A percentile compares a stretch with the other conserved stretches of the same genome.
Evolutionary conservation across 1,140 invertebrate genomes (phyloP).

Genomic region (Cyclargus thomasi): DNA sequence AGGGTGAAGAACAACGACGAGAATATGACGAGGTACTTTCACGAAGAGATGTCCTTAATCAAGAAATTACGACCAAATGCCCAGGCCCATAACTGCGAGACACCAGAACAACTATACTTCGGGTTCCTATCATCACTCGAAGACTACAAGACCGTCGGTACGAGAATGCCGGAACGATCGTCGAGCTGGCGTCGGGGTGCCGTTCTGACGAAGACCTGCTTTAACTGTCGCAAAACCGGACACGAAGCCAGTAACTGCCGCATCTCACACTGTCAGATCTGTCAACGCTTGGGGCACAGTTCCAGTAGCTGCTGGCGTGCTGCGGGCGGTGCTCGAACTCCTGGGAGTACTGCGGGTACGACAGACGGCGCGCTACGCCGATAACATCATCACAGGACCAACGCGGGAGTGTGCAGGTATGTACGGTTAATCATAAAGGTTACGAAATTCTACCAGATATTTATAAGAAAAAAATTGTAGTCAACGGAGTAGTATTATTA

Average conservation of each 20-base stretch:
- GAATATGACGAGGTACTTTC: constrained; percentile 39
- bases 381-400: not conserved
- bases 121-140: constrained; percentile 21
- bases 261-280: not conserved
- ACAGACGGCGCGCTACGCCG: too few relatives aligned
- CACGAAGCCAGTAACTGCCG: constrained; percentile 15
- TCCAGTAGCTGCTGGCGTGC: not conserved
- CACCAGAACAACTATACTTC: constrained; percentile 20
- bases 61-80: constrained; percentile 35
- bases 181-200: constrained; percentile 1
- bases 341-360: not conserved
- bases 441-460: not conserved
- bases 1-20: constrained; percentile 28
- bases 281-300: constrained; percentile 8
- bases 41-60: constrained; percentile 35
- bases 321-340: not conserved
- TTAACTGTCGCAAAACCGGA: not conserved
- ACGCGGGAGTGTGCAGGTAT: not conserved
- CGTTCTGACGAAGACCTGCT: not conserved
- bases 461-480: not conserved
- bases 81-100: constrained; percentile 15
- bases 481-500: not conserved
- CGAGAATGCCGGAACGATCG: not conserved
- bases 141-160: constrained; percentile 11
- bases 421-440: not conserved